A percentile compares a stretch with the other conserved stretches of the same genome.
These are phyloP conservation scores for Brachionus paranguensis DNA, from an alignment of 1,140 invertebrate genomes.

Conservation along the genomic window DNA sequence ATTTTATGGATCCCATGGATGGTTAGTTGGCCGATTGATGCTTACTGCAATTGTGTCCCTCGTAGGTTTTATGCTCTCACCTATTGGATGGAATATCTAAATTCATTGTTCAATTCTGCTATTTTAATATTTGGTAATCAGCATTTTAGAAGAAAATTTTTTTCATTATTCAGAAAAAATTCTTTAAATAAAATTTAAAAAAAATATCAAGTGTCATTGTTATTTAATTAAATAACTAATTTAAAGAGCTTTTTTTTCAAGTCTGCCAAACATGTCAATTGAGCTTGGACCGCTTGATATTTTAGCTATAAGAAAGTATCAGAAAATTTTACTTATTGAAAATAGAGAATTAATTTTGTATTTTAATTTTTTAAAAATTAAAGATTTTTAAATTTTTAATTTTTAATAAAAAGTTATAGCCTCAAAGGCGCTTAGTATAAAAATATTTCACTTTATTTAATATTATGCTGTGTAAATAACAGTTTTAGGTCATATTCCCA, in stretches of 20 bases:
- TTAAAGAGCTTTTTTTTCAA: neutral
- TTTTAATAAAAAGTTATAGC: too few relatives aligned
- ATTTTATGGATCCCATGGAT: conserved; percentile 18
- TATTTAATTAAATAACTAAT: neutral
- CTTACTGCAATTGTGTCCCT: conserved; percentile 13
- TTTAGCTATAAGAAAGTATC: neutral
- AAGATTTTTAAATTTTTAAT: neutral
- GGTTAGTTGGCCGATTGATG: conserved; percentile 25
- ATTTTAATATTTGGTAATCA: conserved; percentile 27
- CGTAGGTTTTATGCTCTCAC: neutral
- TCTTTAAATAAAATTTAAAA: neutral
- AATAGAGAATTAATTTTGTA: neutral
- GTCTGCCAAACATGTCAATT: too few relatives aligned
- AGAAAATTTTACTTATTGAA: neutral
- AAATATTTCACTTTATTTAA: too few relatives aligned
- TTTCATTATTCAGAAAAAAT: neutral
- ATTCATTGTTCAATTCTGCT: conserved; percentile 9
- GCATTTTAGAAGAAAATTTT: conserved; percentile 33
- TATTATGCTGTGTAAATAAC: too few relatives aligned
- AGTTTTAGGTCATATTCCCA: too few relatives aligned
- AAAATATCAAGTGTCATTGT: neutral
- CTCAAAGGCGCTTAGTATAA: too few relatives aligned
- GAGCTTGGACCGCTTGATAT: too few relatives aligned
- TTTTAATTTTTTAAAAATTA: too few relatives aligned
- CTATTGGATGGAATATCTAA: conserved; percentile 28